Base-by-base conservation (phyloP, 2,113 vertebrate genomes). In the Arvicanthis niloticus region DNA sequence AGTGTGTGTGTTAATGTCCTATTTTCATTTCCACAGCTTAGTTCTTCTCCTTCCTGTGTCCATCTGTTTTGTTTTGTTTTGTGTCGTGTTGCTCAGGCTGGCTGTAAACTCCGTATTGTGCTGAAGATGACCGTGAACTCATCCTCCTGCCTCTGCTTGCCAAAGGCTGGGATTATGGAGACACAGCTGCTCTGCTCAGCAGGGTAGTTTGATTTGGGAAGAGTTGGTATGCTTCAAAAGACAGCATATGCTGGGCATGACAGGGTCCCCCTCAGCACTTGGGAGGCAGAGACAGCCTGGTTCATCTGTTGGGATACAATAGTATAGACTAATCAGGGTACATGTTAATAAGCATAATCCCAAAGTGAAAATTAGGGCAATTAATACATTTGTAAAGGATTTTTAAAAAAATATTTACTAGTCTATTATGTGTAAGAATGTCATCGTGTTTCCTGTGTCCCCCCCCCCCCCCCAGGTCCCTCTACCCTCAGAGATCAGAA, bases 351-450 rank as follows among this genome's bases (percentile, higher is more conserved):
- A 37, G 42, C 80, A n/a, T 2, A 67, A 95, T 67, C 17, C 15
- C 40, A 94, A 96, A 93, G 51, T 45, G 29, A 92, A 92, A 89
- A 65, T 87, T 22, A 88, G 7, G 72, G 62, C 31, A 86, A 80
- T 40, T 84, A 70, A 34, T 65, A 77, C 13, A 72, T 60, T 65
- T 48, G 51, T 9, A 15, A 45, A 89, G 17, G 37, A 48, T 81
- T 95, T 95, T n/a, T 24, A 12, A 45, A 48, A 75, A 76, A 76
- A 29, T 12, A 45, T 29, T 45, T 76, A 76, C 24, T 76, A 29
- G 42, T 48, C 15, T 42, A 45, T 76, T 45, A 45, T 48, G 29
- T 51, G 29, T 78, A 34, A 31, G 26, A 29, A 26, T n/a, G 16
- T n/a, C 68, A 2, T 16, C 37, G 17, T 65, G 62, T 65, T 29